These are phyloP conservation scores for Hoplias malabaricus DNA, from an alignment of 2,113 vertebrate genomes.

Conservation along the genomic window DNA sequence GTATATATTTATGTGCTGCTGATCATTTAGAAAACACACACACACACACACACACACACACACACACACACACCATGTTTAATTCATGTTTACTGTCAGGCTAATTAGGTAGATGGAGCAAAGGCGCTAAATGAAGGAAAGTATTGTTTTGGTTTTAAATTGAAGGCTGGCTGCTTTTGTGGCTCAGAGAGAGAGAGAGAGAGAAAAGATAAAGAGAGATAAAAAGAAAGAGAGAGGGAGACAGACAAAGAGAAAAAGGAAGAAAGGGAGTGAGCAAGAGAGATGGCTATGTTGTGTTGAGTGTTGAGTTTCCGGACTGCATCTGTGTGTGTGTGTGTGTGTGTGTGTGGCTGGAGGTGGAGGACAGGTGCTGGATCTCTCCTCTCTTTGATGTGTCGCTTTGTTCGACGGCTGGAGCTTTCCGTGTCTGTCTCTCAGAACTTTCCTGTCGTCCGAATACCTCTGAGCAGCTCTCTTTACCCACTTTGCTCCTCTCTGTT, in stretches of 20 bases:
- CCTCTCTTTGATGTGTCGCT: slow-evolving; percentile 5
- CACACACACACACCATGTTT: not conserved
- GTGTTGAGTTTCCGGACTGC: not conserved
- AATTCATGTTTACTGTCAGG: not conserved
- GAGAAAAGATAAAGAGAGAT: no score
- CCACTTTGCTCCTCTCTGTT: not conserved
- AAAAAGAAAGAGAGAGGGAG: no score
- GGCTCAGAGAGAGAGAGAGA: no score
- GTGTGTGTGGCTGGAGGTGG: not conserved
- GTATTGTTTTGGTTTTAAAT: not conserved
- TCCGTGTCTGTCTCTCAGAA: not conserved
- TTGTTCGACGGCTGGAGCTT: not conserved
- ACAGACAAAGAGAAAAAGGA: no score
- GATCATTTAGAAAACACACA: no score
- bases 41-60: no score
- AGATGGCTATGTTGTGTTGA: not conserved
- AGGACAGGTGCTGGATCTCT: not conserved
- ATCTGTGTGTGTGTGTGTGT: no score
- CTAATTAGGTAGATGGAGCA: not conserved
- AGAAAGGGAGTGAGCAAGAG: no score
- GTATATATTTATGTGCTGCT: no score
- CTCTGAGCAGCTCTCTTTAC: not conserved
- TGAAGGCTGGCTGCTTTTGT: no score
- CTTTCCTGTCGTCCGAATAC: not conserved
- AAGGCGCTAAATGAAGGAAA: not conserved